Evolutionary conservation across 2,888 invertebrate genomes (phyloP), one percentile per base, ranked within the genome.

Genomic region (Volucella inanis): DNA sequence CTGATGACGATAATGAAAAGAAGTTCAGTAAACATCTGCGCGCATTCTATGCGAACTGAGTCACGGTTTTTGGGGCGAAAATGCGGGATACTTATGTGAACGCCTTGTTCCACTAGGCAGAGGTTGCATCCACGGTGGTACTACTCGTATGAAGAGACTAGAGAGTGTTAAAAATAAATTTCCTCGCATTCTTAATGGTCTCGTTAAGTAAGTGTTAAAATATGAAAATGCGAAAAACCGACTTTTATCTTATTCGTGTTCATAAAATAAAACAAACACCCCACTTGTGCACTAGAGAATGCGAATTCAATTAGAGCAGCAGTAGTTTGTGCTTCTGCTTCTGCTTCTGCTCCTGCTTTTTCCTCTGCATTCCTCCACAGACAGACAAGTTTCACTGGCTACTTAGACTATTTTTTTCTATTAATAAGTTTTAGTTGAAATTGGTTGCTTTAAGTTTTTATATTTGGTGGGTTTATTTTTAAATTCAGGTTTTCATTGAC

Each of bases 401-500:
- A 31, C 31, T 31, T 31, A 31, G 6, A 31, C 31, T 0, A 31
- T 31, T 31, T 31, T 31, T 31, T 31, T 31, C 31, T 31, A 31
- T 31, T 72, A 65, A 59, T 79, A 78, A 64, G 12, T 12, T 11
- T n/a, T 12, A 12, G 12, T 45, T 45, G 12, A 45, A n/a, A 12
- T n/a, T n/a, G 9, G 45, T 45, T 45, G 45, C 12, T n/a, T 57
- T 65, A 31, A 14, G 38, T 14, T 45, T 72, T 43, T 64, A 18
- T 22, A 59, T 52, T 65, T 59, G 43, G 8, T 49, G 72, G 62
- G 47, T 55, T 18, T 80, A 68, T 80, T 68, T 62, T 54, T 47
- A 41, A 45, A 62, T 62, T 74, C 14, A 52, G 12, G 50, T 72
- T 71, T 77, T 67, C 62, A 83, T 67, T 78, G 83, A 83, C 72